Percentiles rank a stretch among this genome's conserved stretches.
These are phyloP conservation scores for Progne subis DNA, from an alignment of 2,113 vertebrate species.

Conservation along the genomic window DNA sequence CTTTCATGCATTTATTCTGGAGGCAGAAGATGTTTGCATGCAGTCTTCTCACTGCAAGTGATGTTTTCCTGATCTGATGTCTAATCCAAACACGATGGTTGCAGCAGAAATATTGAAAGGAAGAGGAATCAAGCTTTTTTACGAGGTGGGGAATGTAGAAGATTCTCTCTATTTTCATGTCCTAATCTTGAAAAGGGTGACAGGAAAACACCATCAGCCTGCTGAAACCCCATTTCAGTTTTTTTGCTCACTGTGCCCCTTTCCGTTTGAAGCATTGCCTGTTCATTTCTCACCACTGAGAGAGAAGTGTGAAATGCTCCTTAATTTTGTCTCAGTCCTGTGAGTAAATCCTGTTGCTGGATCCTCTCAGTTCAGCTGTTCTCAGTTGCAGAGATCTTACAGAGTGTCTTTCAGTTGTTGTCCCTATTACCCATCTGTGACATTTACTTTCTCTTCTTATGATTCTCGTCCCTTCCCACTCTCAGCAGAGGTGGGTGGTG, in stretches of 20 bases:
- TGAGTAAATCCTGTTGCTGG: neutral
- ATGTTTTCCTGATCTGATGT: neutral
- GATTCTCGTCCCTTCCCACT: constrained; percentile 41
- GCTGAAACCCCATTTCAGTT: neutral
- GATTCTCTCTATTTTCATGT: neutral
- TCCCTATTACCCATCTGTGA: neutral
- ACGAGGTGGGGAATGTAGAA: neutral
- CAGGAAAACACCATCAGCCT: neutral
- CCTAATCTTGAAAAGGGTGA: neutral
- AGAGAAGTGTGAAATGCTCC: neutral
- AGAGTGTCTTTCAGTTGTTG: neutral
- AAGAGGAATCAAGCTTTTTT: neutral
- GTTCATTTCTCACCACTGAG: neutral
- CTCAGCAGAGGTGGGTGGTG: constrained; percentile 1
- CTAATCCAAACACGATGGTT: neutral
- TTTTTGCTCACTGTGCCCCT: neutral
- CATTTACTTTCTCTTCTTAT: neutral
- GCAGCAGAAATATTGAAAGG: neutral
- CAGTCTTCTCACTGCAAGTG: neutral
- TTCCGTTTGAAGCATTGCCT: neutral
- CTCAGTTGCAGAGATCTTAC: neutral
- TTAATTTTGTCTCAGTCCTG: neutral
- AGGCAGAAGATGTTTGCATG: neutral
- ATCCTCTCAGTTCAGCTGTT: neutral
- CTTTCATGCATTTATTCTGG: neutral